phyloP scores from a whole-genome alignment of 2,888 invertebrate species.

The Unio delphinus region DNA sequence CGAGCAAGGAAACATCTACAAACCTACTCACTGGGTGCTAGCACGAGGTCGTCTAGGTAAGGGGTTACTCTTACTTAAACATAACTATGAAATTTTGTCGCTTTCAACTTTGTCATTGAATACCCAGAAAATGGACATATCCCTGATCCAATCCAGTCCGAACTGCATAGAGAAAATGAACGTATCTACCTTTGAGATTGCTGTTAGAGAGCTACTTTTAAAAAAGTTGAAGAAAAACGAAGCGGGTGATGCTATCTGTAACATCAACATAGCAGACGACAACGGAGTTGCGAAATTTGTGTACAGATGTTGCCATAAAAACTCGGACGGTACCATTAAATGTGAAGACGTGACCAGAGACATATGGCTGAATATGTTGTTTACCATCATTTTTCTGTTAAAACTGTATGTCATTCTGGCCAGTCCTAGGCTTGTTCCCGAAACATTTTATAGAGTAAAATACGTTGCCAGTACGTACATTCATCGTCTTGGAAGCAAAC shows the following conservation, averaged over 20 bases:
- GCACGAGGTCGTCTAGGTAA: constrained; percentile 51
- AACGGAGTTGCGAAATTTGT: constrained; percentile 21
- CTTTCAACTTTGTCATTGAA: constrained; percentile 53
- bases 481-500: no score
- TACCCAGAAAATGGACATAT: constrained; percentile 41
- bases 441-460: constrained; percentile 16
- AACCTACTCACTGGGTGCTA: constrained; percentile 47
- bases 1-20: constrained; percentile 18
- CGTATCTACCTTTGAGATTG: constrained; percentile 15
- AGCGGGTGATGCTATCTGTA: constrained; percentile 40
- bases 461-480: no score
- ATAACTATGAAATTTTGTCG: constrained; percentile 58
- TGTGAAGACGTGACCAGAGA: constrained; percentile 34
- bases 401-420: constrained; percentile 55
- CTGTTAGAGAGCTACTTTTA: constrained; percentile 42
- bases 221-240: constrained; percentile 38
- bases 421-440: constrained; percentile 54
- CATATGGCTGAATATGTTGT: constrained; percentile 44
- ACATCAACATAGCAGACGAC: constrained; percentile 24
- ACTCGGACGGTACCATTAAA: background rate
- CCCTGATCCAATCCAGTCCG: constrained; percentile 39
- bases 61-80: constrained; percentile 54
- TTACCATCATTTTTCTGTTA: constrained; percentile 43
- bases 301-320: constrained; percentile 24
- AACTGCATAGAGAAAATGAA: constrained; percentile 46